Conservation (phyloP, 53 echinoderm and acorn worm genomes). For the Hippasteria phrygiana region DNA sequence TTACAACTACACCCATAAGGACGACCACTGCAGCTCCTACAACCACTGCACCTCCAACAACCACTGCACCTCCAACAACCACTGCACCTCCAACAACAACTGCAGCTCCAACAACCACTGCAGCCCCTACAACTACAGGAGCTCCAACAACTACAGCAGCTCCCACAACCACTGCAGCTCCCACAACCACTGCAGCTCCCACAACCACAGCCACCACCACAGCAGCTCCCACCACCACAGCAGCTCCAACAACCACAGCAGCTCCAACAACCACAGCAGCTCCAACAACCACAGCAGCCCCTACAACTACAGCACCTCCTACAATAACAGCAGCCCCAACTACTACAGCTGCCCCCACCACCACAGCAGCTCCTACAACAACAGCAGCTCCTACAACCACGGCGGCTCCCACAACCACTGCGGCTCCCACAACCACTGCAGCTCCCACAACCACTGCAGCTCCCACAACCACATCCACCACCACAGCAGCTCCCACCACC, state of each 20-base stretch:
- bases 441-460: not conserved
- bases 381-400: not conserved
- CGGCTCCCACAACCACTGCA: not conserved
- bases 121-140: not conserved
- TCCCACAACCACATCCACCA: not conserved
- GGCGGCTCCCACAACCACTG: not conserved
- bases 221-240: not conserved
- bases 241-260: slow-evolving; percentile 14
- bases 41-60: not conserved
- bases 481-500: not conserved
- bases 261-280: slow-evolving; percentile 3
- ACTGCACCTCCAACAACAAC: not conserved
- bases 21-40: not conserved
- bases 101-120: not conserved
- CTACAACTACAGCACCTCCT: not conserved
- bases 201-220: not conserved
- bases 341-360: not conserved
- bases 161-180: not conserved
- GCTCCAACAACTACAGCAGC: not conserved
- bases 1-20: not conserved
- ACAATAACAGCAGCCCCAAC: not conserved
- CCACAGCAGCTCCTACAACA: not conserved
- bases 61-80: not conserved
- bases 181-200: not conserved
- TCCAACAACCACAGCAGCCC: not conserved